A percentile compares a stretch with the other conserved stretches of the same genome.
phyloP scores from a whole-genome alignment of 2,888 invertebrate species.

The Plagiodera versicolora region DNA sequence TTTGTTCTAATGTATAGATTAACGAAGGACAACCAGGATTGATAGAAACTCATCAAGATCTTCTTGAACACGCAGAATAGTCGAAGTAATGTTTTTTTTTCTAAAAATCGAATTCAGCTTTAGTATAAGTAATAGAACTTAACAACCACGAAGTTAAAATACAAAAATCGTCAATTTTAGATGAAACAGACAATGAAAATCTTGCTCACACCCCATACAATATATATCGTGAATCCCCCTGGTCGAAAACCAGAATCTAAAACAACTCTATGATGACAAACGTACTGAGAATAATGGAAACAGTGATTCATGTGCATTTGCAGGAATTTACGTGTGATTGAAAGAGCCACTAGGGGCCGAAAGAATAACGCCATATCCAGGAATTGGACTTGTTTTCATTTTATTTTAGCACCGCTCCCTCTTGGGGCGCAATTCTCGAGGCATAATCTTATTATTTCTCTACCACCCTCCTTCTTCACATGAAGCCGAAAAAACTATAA shows the following conservation, averaged over 20 bases:
- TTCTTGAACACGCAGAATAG: no score
- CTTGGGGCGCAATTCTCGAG: conserved; percentile 46
- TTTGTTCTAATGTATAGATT: no score
- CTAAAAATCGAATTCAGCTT: no score
- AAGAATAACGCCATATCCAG: conserved; percentile 42
- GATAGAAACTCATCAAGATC: no score
- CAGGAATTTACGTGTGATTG: conserved; percentile 46
- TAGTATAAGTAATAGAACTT: no score
- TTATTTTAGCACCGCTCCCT: conserved; percentile 51
- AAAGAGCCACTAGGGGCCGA: conserved; percentile 49
- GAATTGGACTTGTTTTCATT: conserved; percentile 53
- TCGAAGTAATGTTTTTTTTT: no score
- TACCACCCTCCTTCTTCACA: conserved; percentile 46
- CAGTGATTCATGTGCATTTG: conserved; percentile 43
- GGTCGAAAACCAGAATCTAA: background rate
- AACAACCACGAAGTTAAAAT: no score
- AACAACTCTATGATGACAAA: conserved; percentile 24
- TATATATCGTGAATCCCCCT: background rate
- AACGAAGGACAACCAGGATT: no score
- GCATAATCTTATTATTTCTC: conserved; percentile 52
- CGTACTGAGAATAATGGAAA: conserved; percentile 27
- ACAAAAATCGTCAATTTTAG: no score
- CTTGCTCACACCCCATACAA: background rate
- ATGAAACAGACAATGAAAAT: no score
- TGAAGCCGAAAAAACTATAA: conserved; percentile 46